Base-by-base conservation (phyloP, 2,888 invertebrate genomes). In the Mamestra brassicae region DNA sequence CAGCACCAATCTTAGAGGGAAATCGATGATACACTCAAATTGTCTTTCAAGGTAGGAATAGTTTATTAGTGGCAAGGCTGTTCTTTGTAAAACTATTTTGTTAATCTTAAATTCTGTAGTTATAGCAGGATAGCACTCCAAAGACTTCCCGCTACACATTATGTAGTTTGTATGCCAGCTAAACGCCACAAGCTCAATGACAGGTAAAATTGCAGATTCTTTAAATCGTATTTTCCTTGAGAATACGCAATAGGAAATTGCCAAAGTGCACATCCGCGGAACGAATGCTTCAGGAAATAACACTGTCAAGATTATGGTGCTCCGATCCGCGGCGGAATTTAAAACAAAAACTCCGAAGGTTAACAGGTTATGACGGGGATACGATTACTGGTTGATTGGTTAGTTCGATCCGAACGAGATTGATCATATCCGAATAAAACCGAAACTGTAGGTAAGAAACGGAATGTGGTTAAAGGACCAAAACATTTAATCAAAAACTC, bases 241-340 rank as follows among this genome's bases (percentile, higher is more conserved):
- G 11, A 60, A 7, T 71, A 34, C 0, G 17, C 64, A 65, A 62
- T 17, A 61, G 76, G 81, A 84, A 63, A 76, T 76, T 26, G 17
- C 50, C 66, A 71, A 71, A 81, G 50, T 54, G 47, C 66, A 26
- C 26, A 79, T 57, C 38, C 11, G 67, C 45, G 55, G 63, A 70
- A 70, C 71, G 38, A 67, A 55, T 68, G 34, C 26, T 71, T 64
- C 55, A 76, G 85, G 81, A 82, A 85, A 71, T 71, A 68, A 71
- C 58, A 60, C 26, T 81, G 82, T 66, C 81, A 15, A 45, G 52
- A 72, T 76, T 54, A 76, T 42, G 63, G 62, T 63, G 61, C 47
- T 70, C 45, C 26, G 26, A 75, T 75, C 61, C 10, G 36, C 42
- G 10, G 38, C 42, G 26, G 52, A 64, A 71, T 60, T 34, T 15